Base-by-base conservation (phyloP, 2,888 invertebrate species). In the Mylabris sibirica region DNA sequence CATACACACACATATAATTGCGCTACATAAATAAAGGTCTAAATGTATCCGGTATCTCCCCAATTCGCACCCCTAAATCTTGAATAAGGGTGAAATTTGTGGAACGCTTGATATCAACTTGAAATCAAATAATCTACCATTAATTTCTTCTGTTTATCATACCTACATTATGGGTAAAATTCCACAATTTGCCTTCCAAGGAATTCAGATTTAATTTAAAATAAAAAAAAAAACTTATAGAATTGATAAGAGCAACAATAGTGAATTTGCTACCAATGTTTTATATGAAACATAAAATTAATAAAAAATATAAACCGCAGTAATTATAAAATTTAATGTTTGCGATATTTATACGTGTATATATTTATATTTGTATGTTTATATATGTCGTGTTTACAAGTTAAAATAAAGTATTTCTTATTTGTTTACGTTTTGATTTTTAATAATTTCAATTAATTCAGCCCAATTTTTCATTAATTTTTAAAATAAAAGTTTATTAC, bases 281-380 rank as follows among this genome's bases (percentile, higher is more conserved):
- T 75, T 76, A 76, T 76, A 76, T 63, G 8, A 30, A 30, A 30
- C 30, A 68, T 69, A 66, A 65, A 62, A 64, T 72, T 35, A 41
- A 14, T 17, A 38, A 14, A 38, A 12, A 38, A 71, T 71, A 70
- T 72, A 73, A 66, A 68, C 38, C 59, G 67, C 66, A 65, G 68
- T 66, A 67, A 68, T 63, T 60, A 61, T 62, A 41, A 65, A 66
- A 72, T 73, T 78, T 68, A 69, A 76, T 78, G 77, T 78, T 80
- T 77, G 75, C 71, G 74, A 75, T 75, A 77, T 79, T 78, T 76
- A 75, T 78, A 77, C 73, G 73, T 78, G 77, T 79, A 77, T 30
- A 72, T 77, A 79, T 78, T 76, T 79, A 80, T 79, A 79, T 80
- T 80, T 80, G 80, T 80, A 80, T 80, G 79, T 80, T 80, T 80